Base-by-base conservation (phyloP, 2,113 vertebrate genomes). In the Blennius ocellaris region DNA sequence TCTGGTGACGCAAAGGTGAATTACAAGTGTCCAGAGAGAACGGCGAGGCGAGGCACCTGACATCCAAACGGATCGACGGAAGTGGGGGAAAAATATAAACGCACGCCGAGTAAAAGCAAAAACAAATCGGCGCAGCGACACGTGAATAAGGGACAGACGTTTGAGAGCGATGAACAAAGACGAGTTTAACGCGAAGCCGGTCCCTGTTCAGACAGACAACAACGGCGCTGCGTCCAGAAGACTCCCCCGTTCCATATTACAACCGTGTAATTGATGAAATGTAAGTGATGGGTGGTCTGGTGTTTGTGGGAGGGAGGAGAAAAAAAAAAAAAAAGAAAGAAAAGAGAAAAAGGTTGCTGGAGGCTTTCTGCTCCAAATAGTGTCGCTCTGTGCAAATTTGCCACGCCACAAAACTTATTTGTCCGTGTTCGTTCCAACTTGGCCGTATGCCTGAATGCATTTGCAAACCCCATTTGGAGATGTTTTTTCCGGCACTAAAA, bases 391-490 rank as follows among this genome's bases (percentile, higher is more conserved):
- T 44, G 71, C 63, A 84, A 76, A 87, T 89, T 80, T 52, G 49
- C 78, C 38, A 58, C 82, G 11, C 77, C 70, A 58, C 73, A 79
- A 83, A 87, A 87, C 79, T 87, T 75, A 82, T 89, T 87, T 83
- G 80, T 83, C 73, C 78, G 8, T 59, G 67, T 80, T 76, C n/a
- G 81, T 84, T 65, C 83, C 61, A 55, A 81, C 80, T 86, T 89
- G 87, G 86, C 87, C 53, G 47, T 61, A 57, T 60, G 87, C 88
- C 83, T 82, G 79, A 84, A 39, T 71, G 69, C 84, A 83, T 89
- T 86, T 80, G 59, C 21, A 86, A 87, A 89, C 30, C 83, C 73
- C 80, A 91, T 90, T 90, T 85, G 73, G 73, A 87, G 66, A 85
- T 56, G 72, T 84, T 86, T 81, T 78, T 82, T n/a, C n/a, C 30